Base-by-base conservation (phyloP, 2,113 vertebrate species). In the Apaloderma vittatum region DNA sequence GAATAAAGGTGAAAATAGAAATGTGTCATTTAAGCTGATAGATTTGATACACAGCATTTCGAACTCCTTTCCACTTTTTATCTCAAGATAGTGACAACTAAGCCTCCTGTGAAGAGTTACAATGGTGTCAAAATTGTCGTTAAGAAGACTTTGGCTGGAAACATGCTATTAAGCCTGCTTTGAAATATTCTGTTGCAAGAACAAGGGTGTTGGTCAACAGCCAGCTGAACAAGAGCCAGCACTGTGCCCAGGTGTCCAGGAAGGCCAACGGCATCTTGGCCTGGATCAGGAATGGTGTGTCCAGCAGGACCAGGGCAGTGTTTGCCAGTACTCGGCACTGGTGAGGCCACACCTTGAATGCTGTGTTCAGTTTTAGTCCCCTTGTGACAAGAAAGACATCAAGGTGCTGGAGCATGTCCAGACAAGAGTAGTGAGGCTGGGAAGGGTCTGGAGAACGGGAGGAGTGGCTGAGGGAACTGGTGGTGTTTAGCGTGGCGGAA, bases 201-300 rank as follows among this genome's bases (percentile, higher is more conserved):
- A 30, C 27, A 51, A 16, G 11, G 27, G 8, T 49, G 24, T 1
- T 61, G 45, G 26, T 18, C 0, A 8, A 61, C 15, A 76, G n/a
- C 26, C 1, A 0, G 24, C 24, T 48, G 55, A 46, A 29, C 2
- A 17, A 13, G 10, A 61, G 19, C 32, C 3, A 3, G 73, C n/a
- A 45, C 16, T n/a, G 52, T 59, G 20, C 58, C 13, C 13, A 59
- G n/a, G 58, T 34, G 21, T 21, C 21, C 21, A 59, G 22, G 21
- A 59, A 59, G 20, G 21, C 32, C 32, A 34, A 34, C 11, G 29
- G 21, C 57, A 34, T 59, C n/a, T n/a, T 59, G 58, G 12, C 21
- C 23, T 59, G 58, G 9, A 34, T 59, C 58, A 34, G n/a, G 34
- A 59, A 59, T 22, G 23, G 21, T 34, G 21, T 34, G n/a, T 12